These are phyloP conservation scores for Xanthia icteritia DNA, from an alignment of 2,888 invertebrate species.

Conservation along the genomic window DNA sequence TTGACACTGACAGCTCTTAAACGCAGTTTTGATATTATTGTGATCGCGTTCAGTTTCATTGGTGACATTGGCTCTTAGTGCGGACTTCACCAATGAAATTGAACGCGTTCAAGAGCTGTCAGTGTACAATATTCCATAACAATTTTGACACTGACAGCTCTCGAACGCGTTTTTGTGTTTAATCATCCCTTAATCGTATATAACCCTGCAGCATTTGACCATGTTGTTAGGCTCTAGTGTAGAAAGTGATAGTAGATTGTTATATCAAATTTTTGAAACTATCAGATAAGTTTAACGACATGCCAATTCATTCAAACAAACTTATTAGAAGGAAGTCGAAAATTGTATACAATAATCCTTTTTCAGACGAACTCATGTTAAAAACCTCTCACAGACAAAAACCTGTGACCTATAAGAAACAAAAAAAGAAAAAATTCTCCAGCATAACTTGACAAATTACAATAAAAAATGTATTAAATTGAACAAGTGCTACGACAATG, in stretches of 20 bases:
- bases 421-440: constrained; percentile 63
- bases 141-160: too few species aligned
- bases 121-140: too few species aligned
- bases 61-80: too few species aligned
- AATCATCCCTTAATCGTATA: neutral
- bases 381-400: constrained; percentile 59
- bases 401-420: constrained; percentile 64
- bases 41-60: too few species aligned
- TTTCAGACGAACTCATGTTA: constrained; percentile 50
- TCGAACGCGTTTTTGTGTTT: neutral
- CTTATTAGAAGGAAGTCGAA: neutral
- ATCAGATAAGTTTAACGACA: constrained; percentile 30
- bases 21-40: too few species aligned
- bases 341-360: constrained; percentile 19
- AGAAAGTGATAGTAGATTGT: constrained; percentile 22
- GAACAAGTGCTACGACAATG: constrained; percentile 81
- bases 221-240: constrained; percentile 12
- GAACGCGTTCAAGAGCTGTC: neutral
- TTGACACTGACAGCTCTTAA: too few species aligned
- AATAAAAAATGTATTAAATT: constrained; percentile 71
- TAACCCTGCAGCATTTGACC: neutral
- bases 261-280: constrained; percentile 32
- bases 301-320: constrained; percentile 32
- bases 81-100: too few species aligned
- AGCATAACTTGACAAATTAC: constrained; percentile 68